Conservation (phyloP, 2,113 vertebrate species). For the Choloepus hoffmanni region DNA sequence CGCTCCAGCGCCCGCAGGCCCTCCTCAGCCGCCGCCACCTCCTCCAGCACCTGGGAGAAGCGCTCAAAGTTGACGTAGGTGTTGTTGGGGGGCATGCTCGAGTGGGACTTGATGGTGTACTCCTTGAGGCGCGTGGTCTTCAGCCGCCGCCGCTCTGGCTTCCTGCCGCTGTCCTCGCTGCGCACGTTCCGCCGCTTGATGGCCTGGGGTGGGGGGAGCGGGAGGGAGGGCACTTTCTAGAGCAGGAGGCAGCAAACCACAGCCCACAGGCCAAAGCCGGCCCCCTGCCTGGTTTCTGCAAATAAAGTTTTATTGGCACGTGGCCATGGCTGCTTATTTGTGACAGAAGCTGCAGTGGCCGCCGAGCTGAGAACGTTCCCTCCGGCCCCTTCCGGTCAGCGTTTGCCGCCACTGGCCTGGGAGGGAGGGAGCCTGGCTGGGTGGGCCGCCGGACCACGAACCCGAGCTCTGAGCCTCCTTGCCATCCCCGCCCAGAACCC, state of each 20-base stretch:
- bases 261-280: fast-evolving
- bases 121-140: constrained; percentile 98
- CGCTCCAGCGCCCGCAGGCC: constrained; percentile 92
- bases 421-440: neutral
- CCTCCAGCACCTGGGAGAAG: constrained; percentile 97
- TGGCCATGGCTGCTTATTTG: fast-evolving
- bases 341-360: too few relatives aligned
- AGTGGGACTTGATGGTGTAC: constrained; percentile 99
- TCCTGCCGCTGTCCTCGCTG: constrained; percentile 92
- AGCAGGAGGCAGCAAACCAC: fast-evolving
- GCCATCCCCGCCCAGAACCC: neutral
- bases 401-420: neutral
- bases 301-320: neutral
- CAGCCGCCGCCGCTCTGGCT: constrained; percentile 94
- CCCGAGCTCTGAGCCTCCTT: fast-evolving
- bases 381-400: neutral
- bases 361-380: too few relatives aligned
- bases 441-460: neutral
- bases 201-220: constrained; percentile 86
- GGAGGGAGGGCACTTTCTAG: fast-evolving
- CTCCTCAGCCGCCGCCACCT: constrained; percentile 93
- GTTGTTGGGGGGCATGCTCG: constrained; percentile 99
- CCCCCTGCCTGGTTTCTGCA: fast-evolving
- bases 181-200: constrained; percentile 96
- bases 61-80: constrained; percentile 98